These are phyloP conservation scores for Drosophila punjabiensis DNA, from an alignment of 1,140 invertebrate genomes.

Conservation along the genomic window DNA sequence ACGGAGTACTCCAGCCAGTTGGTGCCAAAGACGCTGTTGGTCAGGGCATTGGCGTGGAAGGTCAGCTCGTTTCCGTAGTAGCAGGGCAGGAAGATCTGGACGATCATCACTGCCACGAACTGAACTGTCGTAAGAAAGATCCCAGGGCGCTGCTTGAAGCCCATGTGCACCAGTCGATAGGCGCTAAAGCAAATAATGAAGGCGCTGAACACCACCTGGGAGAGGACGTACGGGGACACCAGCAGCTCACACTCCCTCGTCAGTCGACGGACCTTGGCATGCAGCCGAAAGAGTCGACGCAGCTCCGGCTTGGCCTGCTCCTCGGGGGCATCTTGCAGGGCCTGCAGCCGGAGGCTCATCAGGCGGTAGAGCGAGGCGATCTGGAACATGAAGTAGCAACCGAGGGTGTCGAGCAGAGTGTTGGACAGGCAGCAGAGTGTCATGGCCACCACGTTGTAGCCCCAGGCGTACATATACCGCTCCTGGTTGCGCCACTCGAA, in stretches of 20 bases:
- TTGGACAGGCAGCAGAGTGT: slow-evolving; percentile 66
- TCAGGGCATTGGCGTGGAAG: slow-evolving; percentile 58
- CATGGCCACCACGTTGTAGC: slow-evolving; percentile 69
- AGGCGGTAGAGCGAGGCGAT: slow-evolving; percentile 61
- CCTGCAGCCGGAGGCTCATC: slow-evolving; percentile 54
- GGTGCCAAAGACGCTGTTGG: slow-evolving; percentile 64
- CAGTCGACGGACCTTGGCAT: slow-evolving; percentile 33
- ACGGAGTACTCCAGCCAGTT: slow-evolving; percentile 74
- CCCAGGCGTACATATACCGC: slow-evolving; percentile 66
- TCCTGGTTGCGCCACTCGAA: slow-evolving; percentile 67
- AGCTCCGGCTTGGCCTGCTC: slow-evolving; percentile 38
- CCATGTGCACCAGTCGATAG: slow-evolving; percentile 69
- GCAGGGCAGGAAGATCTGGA: slow-evolving; percentile 78
- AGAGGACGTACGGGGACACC: slow-evolving; percentile 65
- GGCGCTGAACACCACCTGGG: slow-evolving; percentile 73
- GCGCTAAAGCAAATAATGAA: slow-evolving; percentile 77
- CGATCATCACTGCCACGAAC: slow-evolving; percentile 67
- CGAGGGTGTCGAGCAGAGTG: slow-evolving; percentile 59
- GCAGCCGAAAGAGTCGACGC: slow-evolving; percentile 46
- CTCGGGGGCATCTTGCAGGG: slow-evolving; percentile 36
- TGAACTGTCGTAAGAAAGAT: slow-evolving; percentile 70
- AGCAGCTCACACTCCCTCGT: slow-evolving; percentile 56
- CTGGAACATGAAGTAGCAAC: slow-evolving; percentile 76
- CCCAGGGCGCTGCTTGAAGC: slow-evolving; percentile 57
- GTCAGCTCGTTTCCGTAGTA: slow-evolving; percentile 78